Evolutionary conservation across 2,888 invertebrate genomes (phyloP), one percentile per base, ranked within the genome.

Genomic region (Notodonta ziczac): DNA sequence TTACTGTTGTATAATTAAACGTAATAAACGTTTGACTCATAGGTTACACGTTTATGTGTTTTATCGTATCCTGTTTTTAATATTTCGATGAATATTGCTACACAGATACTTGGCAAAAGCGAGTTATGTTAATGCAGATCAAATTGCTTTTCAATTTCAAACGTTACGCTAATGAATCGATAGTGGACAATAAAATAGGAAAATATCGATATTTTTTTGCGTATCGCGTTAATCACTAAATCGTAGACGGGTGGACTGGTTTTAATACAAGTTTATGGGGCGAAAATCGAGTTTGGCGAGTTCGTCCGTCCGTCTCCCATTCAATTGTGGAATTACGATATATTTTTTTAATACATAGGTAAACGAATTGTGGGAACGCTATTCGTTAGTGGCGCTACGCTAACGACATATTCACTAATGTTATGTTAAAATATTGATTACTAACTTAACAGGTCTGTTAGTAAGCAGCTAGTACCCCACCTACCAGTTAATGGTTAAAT

Each of bases 231-330:
- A 63, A 66, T 67, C 71, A 66, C 74, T 77, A 67, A 44, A 10
- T 46, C 46, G 58, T 62, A 73, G 71, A 73, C 77, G 71, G 61
- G 63, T 66, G 63, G 72, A 72, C 74, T 69, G 72, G 73, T 69
- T 67, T 64, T 48, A 61, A 4, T 62, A 57, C 56, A 40, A 57
- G 63, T 69, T 72, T 32, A 52, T 65, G 52, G 57, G 66, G 67
- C 56, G 62, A 60, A 63, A 66, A 66, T 70, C 75, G 56, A 69
- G 77, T 77, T 74, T 63, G 61, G 61, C 64, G 53, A 66, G 75
- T 59, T 44, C 32, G 5, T 66, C 65, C 59, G 66, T 52, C 7
- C 32, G 16, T 65, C 32, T 63, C 9, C 56, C 60, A 63, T 65
- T 70, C 56, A 66, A 55, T 63, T 60, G 60, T 67, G 46, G 56